Evolutionary conservation across 1,140 invertebrate species (phyloP), one percentile per base, ranked within the genome.

Genomic region (Apis florea): DNA sequence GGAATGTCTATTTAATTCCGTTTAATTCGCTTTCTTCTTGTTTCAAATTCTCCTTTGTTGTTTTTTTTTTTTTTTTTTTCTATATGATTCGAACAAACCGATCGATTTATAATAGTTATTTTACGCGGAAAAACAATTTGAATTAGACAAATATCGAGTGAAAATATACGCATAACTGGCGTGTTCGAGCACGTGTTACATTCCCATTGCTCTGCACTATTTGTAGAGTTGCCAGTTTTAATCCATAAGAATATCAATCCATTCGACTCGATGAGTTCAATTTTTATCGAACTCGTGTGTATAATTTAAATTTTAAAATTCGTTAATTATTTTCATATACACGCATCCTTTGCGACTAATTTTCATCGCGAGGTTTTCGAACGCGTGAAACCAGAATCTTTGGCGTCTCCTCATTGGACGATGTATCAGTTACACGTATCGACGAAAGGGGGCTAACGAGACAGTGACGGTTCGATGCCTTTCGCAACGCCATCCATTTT

Each of bases 401-500:
- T 77, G 54, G 24, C 49, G 26, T 66, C 12, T 40, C 53, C 61
- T 24, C 13, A 54, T 40, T 4, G 49, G 2, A 40, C 31, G 31
- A 40, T 40, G 5, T 40, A 40, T 40, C 31, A n/a, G 31, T 40
- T 40, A 31, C 31, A 31, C 31, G 31, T 31, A 40, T 40, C 31
- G 4, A 40, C 31, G 31, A 40, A 40, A 40, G 5, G 0, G 5
- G 5, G 31, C 31, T 6, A 40, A 40, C 31, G 31, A 40, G 4
- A 40, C 5, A 40, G 31, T 5, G 31, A 40, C 26, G 54, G 66
- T 31, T 68, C 64, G 49, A 78, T 54, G 77, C 68, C 19, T 79
- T 26, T 78, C 24, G 4, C 21, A 51, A 53, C 54, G 17, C 59
- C 51, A 53, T 53, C 59, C 78, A 40, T 47, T 79, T 73, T 54